Evolutionary conservation across 2,113 vertebrate genomes (phyloP).

Genomic region (Pantherophis guttatus): DNA sequence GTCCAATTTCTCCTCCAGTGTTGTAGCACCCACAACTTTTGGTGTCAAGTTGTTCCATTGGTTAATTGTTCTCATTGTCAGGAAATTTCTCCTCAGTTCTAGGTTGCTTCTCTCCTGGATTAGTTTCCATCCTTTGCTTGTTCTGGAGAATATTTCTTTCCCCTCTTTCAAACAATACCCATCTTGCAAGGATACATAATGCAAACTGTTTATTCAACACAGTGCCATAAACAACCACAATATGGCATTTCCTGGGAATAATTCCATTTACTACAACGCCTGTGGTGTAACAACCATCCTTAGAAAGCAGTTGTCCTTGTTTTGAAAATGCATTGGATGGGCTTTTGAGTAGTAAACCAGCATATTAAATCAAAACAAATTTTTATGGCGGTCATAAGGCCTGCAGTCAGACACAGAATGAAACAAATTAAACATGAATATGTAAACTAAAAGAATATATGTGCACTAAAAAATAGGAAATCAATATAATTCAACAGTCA

Average conservation of each 20-base stretch:
- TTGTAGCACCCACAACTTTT: background rate
- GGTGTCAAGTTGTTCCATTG: background rate
- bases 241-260: background rate
- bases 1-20: too few relatives aligned
- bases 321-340: background rate
- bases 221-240: background rate
- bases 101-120: background rate
- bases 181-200: background rate
- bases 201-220: background rate
- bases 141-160: background rate
- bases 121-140: background rate
- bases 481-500: background rate
- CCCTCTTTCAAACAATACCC: background rate
- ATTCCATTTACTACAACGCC: background rate
- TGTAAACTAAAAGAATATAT: background rate
- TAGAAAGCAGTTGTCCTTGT: background rate
- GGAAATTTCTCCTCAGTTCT: background rate
- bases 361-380: background rate
- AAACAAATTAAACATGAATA: background rate
- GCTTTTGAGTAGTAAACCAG: background rate
- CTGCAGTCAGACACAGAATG: background rate
- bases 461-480: background rate
- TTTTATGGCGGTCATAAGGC: background rate
- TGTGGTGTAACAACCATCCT: background rate
- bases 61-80: background rate